Evolutionary conservation across 2,888 invertebrate genomes (phyloP).

Genomic region (Augochlorella aurata): DNA sequence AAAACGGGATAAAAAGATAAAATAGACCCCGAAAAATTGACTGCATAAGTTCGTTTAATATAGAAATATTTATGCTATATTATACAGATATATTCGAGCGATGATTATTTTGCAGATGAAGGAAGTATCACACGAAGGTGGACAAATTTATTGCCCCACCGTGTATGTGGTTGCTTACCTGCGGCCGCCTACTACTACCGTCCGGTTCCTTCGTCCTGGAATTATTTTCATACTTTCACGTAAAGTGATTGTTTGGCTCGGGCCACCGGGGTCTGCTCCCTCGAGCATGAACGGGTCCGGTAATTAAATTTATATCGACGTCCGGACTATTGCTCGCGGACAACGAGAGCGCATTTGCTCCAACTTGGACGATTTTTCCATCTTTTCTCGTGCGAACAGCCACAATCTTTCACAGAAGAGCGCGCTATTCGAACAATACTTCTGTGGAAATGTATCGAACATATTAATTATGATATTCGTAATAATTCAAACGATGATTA

Average conservation of each 20-base stretch:
- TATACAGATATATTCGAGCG: neutral
- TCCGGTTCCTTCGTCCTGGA: slow-evolving; percentile 71
- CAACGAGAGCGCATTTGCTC: slow-evolving; percentile 9
- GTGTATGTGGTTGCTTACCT: slow-evolving; percentile 26
- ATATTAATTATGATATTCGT: too few relatives aligned
- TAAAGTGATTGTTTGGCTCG: slow-evolving; percentile 80
- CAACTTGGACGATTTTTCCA: slow-evolving; percentile 13
- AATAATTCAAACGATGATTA: too few relatives aligned
- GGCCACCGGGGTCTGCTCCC: slow-evolving; percentile 76
- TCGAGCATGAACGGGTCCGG: slow-evolving; percentile 78
- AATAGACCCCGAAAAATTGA: too few relatives aligned
- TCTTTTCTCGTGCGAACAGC: neutral
- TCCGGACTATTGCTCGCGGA: slow-evolving; percentile 51
- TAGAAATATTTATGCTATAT: too few relatives aligned
- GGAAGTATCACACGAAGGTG: neutral
- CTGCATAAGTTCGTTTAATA: too few relatives aligned
- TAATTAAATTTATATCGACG: slow-evolving; percentile 80
- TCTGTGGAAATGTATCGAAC: too few relatives aligned
- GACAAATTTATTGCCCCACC: neutral
- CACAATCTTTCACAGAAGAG: too few relatives aligned
- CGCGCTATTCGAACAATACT: too few relatives aligned
- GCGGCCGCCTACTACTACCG: slow-evolving; percentile 54
- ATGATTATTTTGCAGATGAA: neutral
- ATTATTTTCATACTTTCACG: slow-evolving; percentile 81
- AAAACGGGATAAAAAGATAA: too few relatives aligned